Percentiles rank a stretch among this genome's conserved stretches.
Evolutionary conservation across 2,113 vertebrate genomes (phyloP).

Genomic region (Cochlearius cochlearius): DNA sequence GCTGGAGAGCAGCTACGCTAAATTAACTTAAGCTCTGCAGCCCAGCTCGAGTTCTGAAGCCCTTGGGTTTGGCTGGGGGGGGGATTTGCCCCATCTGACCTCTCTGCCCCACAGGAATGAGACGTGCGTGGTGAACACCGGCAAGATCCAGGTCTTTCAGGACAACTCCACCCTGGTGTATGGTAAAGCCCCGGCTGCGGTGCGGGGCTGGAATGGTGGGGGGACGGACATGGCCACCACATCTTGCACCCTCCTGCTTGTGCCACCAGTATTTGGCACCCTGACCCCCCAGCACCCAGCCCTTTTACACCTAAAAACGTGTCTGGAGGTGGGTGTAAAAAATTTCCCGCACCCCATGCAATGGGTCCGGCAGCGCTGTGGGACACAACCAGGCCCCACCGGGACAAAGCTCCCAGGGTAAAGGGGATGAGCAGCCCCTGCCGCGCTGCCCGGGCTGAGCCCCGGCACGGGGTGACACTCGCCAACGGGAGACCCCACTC

Average conservation of each 20-base stretch:
- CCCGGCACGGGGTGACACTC: accelerated
- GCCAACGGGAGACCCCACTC: accelerated
- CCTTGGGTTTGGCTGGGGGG: not conserved
- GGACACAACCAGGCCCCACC: not conserved
- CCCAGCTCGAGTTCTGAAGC: not conserved
- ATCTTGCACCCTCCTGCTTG: not conserved
- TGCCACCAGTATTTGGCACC: not conserved
- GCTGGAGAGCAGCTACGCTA: not conserved
- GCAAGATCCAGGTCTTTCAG: not conserved
- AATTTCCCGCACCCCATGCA: too few relatives aligned
- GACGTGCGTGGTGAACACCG: not conserved
- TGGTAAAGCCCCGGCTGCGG: accelerated
- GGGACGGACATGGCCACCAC: too few relatives aligned
- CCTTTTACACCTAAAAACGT: not conserved
- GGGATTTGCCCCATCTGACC: not conserved
- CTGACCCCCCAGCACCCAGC: not conserved
- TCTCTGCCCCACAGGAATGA: not conserved
- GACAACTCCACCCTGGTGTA: not conserved
- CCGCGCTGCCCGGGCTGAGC: accelerated
- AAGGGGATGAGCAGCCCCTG: not conserved
- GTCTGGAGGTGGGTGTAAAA: accelerated
- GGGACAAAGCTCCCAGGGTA: not conserved
- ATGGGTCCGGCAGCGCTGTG: accelerated
- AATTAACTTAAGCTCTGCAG: not conserved
- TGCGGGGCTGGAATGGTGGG: accelerated